Evolutionary conservation across 2,888 invertebrate genomes (phyloP).

Genomic region (Creontiades dilutus): DNA sequence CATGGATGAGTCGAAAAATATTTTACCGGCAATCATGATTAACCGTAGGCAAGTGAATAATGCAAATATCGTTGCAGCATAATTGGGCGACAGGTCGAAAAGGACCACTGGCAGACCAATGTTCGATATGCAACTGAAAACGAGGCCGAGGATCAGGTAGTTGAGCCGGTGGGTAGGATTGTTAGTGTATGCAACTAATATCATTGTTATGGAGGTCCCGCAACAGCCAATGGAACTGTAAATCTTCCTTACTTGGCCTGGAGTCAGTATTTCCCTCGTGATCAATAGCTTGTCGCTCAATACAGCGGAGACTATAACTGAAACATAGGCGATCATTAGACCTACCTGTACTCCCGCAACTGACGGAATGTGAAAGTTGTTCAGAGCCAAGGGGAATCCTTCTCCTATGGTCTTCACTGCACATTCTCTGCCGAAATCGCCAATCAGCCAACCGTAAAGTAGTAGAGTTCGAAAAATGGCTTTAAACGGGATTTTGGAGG

Average conservation of each 20-base stretch:
- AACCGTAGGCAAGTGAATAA: not conserved
- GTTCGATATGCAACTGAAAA: not conserved
- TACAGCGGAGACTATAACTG: not conserved
- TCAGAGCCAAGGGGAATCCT: not conserved
- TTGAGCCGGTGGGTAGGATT: not conserved
- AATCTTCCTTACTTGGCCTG: slow-evolving; percentile 50
- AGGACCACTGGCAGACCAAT: not conserved
- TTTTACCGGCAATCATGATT: not conserved
- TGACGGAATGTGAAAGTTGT: not conserved
- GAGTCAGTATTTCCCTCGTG: not conserved
- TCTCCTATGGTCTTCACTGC: not conserved
- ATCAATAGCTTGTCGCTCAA: slow-evolving; percentile 10
- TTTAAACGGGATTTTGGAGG: slow-evolving; percentile 34
- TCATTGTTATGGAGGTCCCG: slow-evolving; percentile 21
- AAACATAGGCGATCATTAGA: not conserved
- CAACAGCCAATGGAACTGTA: slow-evolving; percentile 52
- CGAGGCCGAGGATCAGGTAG: not conserved
- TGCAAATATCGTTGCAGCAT: not conserved
- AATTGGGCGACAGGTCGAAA: slow-evolving; percentile 33
- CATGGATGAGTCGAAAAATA: not conserved
- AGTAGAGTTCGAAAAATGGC: not conserved
- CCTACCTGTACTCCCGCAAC: not conserved
- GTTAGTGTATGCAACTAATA: not conserved
- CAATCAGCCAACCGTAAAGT: slow-evolving; percentile 13
- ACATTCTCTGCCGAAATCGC: slow-evolving; percentile 49